Evolutionary conservation across 2,113 vertebrate species (phyloP), one percentile per base, ranked within the genome.

Genomic region (Cygnus buccinator): DNA sequence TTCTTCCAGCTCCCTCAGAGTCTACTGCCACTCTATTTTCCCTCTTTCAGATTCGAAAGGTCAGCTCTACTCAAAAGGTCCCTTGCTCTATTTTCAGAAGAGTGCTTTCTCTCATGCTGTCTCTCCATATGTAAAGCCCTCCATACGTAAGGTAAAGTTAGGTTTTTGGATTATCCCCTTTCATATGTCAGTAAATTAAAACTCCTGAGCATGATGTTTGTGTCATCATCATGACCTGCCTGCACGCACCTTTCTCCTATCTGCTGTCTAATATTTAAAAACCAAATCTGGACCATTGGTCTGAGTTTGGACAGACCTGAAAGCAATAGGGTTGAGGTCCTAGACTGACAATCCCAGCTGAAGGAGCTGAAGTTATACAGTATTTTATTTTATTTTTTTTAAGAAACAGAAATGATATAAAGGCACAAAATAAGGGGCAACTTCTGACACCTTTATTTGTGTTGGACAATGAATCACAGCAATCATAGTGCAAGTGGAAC

Each of bases 181-280:
- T 66, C 4, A 0, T 10, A 48, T 65, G 11, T 28, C 28, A 74
- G 43, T 52, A 74, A 86, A 87, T 29, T 52, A 74, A 68, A 68
- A 68, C 10, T 39, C 26, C 14, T 39, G 28, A 67, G n/a, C 26
- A 35, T 6, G 35, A 72, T 4, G 2, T 74, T 46, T 57, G 10
- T 50, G 26, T 33, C 2, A 3, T 66, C 44, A 71, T n/a, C 12
- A 48, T 0, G 0, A 46, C 13, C 44, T 46, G 55, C 21, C 48
- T 65, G 16, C 31, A 63, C 0, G 1, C 21, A 41, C 25, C 14
- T 62, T 61, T 11, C 44, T 67, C 1, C 0, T 44, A 57, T 41
- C 50, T 46, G 48, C 58, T 10, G 17, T 6, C 39, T 62, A 78
- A 33, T 29, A 75, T 29, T 75, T 48, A 65, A 59, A 78, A 74